Percentiles rank a stretch among this genome's conserved stretches.
Evolutionary conservation across 2,797 vertebrate genomes (phyloP).

Genomic region (Pitangus sulphuratus): DNA sequence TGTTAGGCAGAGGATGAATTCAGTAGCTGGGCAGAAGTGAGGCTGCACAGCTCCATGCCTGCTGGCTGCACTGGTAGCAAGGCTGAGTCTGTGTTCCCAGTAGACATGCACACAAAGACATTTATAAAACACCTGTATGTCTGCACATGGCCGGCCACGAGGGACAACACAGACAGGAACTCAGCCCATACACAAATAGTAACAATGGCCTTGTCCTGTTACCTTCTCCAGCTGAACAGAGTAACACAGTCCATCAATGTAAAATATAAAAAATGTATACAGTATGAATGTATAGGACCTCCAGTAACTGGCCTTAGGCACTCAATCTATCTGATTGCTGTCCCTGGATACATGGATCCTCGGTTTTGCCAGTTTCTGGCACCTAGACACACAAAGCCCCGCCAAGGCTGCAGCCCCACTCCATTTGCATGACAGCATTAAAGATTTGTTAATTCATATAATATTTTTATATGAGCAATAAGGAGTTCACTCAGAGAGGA

Average conservation of each 20-base stretch:
- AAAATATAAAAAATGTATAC: background rate
- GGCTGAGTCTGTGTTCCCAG: background rate
- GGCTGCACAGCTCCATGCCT: background rate
- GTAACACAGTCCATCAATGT: background rate
- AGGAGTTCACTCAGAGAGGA: background rate
- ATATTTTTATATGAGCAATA: background rate
- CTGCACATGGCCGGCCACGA: accelerated
- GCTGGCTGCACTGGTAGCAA: accelerated
- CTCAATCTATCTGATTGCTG: background rate
- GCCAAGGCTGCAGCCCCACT: background rate
- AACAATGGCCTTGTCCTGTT: background rate
- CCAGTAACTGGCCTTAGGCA: background rate
- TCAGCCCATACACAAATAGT: background rate
- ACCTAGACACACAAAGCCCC: background rate
- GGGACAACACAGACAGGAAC: background rate
- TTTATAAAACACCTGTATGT: background rate
- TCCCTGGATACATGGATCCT: background rate
- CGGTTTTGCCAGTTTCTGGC: background rate
- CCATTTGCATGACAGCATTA: background rate
- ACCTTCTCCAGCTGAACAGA: background rate
- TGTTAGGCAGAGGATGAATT: background rate
- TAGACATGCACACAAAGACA: too few relatives aligned
- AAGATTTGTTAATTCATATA: background rate
- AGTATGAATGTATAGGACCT: background rate
- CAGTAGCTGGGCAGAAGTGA: background rate